These are phyloP conservation scores for Ophion ventricosus DNA, from an alignment of 2,888 invertebrate species.

Conservation along the genomic window DNA sequence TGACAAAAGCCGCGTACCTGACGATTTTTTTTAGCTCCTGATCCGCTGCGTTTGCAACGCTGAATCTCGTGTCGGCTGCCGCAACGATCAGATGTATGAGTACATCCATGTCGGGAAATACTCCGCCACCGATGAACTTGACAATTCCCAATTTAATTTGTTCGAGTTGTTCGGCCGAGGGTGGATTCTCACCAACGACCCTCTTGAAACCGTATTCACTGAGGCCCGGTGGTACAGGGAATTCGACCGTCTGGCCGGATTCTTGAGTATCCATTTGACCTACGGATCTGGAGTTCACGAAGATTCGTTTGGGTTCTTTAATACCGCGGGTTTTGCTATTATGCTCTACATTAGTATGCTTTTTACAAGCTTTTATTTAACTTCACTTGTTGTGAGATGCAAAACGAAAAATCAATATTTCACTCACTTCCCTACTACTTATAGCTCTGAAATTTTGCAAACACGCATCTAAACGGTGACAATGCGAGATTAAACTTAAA, in stretches of 20 bases:
- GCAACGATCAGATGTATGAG: slow-evolving; percentile 92
- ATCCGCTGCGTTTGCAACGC: slow-evolving; percentile 94
- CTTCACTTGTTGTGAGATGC: too few species aligned
- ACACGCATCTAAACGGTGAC: too few species aligned
- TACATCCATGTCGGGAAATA: slow-evolving; percentile 90
- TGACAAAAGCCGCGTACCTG: slow-evolving; percentile 83
- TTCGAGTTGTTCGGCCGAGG: slow-evolving; percentile 92
- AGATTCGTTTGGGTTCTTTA: neutral
- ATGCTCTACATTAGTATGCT: neutral
- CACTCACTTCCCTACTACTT: too few species aligned
- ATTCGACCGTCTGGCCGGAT: slow-evolving; percentile 81
- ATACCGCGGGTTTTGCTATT: neutral
- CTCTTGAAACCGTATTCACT: slow-evolving; percentile 91
- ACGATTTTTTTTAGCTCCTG: slow-evolving; percentile 92
- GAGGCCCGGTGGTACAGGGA: slow-evolving; percentile 90
- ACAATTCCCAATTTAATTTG: slow-evolving; percentile 91
- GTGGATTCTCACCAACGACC: slow-evolving; percentile 88
- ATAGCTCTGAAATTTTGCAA: too few species aligned
- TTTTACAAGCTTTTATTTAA: too few species aligned
- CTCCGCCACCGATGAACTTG: slow-evolving; percentile 91
- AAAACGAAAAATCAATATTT: too few species aligned
- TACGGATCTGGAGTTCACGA: slow-evolving; percentile 82
- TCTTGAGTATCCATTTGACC: slow-evolving; percentile 82
- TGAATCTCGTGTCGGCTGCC: slow-evolving; percentile 94
- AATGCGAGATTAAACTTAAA: too few species aligned